Conservation (phyloP, 2,888 invertebrate species). For the Clusia tigrina region DNA sequence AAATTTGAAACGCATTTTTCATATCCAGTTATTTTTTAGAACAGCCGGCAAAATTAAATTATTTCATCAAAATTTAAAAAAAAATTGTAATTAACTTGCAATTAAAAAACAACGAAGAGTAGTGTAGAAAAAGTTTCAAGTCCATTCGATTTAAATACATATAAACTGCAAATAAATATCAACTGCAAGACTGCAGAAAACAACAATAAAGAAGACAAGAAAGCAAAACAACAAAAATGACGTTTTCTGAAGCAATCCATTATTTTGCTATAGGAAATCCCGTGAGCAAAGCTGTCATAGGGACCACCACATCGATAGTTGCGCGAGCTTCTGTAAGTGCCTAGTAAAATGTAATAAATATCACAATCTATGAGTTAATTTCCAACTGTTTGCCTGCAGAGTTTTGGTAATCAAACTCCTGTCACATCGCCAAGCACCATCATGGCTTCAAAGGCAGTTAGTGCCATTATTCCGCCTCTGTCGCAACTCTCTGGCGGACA, state of each 20-base stretch:
- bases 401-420: neutral
- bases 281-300: constrained; percentile 43
- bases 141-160: too few species aligned
- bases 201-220: neutral
- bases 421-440: neutral
- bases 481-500: constrained; percentile 48
- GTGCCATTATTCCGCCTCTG: constrained; percentile 38
- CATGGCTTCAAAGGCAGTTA: constrained; percentile 16
- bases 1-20: too few species aligned
- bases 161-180: neutral
- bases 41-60: too few species aligned
- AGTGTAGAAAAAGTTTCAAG: too few species aligned
- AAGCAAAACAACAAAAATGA: constrained; percentile 34
- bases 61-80: too few species aligned
- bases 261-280: constrained; percentile 50
- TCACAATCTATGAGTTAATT: neutral
- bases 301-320: constrained; percentile 37
- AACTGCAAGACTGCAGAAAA: neutral
- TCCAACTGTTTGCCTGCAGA: neutral
- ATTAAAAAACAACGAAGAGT: too few species aligned
- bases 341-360: neutral
- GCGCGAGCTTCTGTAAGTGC: constrained; percentile 36
- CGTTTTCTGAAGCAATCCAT: constrained; percentile 43
- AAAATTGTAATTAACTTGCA: too few species aligned
- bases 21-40: too few species aligned